These are phyloP conservation scores for Notamacropus eugenii DNA, from an alignment of 2,797 vertebrate genomes.

Conservation along the genomic window DNA sequence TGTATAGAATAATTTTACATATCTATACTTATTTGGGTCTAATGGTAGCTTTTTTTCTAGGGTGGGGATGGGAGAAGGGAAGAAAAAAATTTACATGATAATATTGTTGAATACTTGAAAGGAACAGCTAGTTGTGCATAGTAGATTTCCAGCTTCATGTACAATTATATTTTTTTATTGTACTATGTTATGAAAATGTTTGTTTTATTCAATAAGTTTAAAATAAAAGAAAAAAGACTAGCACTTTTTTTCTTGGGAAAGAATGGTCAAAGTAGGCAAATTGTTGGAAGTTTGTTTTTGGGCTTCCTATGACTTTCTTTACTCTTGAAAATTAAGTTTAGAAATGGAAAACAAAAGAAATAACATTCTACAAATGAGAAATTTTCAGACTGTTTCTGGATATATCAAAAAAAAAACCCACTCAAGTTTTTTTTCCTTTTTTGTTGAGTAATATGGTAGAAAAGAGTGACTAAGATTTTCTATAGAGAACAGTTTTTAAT, in stretches of 20 bases:
- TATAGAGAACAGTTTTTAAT: no score
- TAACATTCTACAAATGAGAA: no score
- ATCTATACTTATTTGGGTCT: not conserved
- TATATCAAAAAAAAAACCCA: no score
- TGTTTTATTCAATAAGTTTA: not conserved
- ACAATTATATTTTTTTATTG: not conserved
- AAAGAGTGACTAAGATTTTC: no score
- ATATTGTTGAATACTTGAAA: not conserved
- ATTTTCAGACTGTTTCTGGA: no score
- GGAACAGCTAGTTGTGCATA: not conserved
- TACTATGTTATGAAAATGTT: not conserved
- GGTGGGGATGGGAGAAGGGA: not conserved
- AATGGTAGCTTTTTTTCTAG: not conserved
- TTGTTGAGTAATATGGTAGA: no score
- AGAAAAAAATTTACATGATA: not conserved
- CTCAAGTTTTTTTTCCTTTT: no score
- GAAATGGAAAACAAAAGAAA: no score
- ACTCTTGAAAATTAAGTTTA: no score
- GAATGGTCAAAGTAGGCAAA: not conserved
- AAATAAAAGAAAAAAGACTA: not conserved
- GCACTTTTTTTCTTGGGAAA: not conserved
- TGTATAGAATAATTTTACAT: not conserved
- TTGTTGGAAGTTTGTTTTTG: not conserved
- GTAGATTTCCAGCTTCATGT: not conserved
- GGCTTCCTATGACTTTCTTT: not conserved